Evolutionary conservation across 2,888 invertebrate species (phyloP).

Genomic region (Apodemia zela): DNA sequence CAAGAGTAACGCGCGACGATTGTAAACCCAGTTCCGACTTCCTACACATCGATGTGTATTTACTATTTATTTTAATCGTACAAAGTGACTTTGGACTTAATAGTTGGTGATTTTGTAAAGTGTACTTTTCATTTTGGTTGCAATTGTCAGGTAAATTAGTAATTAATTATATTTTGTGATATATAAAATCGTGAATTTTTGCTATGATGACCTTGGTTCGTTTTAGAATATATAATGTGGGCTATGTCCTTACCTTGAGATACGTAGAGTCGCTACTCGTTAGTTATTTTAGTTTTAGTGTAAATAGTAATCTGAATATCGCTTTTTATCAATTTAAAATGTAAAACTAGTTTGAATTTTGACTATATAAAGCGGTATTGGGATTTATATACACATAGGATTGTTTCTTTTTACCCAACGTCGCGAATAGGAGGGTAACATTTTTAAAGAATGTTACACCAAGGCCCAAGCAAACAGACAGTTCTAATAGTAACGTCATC

Average conservation of each 20-base stretch:
- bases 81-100: not conserved
- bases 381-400: not conserved
- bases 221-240: conserved; percentile 65
- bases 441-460: too few species aligned
- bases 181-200: conserved; percentile 29
- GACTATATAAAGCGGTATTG: not conserved
- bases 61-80: not conserved
- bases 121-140: conserved; percentile 3
- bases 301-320: conserved; percentile 19
- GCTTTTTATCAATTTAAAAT: not conserved
- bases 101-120: not conserved
- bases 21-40: conserved; percentile 5
- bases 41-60: conserved; percentile 15
- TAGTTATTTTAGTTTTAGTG: conserved; percentile 57
- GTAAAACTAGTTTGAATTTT: not conserved
- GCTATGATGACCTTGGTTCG: conserved; percentile 58
- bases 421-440: too few species aligned
- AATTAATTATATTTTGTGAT: not conserved
- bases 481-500: too few species aligned
- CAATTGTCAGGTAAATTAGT: conserved; percentile 7
- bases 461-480: too few species aligned
- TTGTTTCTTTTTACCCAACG: too few species aligned
- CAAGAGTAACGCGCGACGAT: conserved; percentile 35
- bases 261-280: conserved; percentile 47
- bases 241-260: conserved; percentile 72